These are phyloP conservation scores for Psephotus haematonotus DNA, from an alignment of 2,113 vertebrate species.

Conservation along the genomic window DNA sequence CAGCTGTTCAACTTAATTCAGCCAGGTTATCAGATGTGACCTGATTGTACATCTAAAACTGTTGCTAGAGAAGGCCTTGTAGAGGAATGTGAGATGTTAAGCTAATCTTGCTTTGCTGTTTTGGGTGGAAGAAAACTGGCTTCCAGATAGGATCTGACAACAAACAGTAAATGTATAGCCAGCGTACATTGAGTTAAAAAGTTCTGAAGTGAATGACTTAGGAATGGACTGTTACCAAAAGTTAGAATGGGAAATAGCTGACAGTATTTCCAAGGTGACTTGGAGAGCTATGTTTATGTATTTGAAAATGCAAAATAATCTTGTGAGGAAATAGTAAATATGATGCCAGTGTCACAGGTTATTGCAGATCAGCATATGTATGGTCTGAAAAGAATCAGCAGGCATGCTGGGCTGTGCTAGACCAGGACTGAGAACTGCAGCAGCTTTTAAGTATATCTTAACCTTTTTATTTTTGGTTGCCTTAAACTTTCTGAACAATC, in stretches of 20 bases:
- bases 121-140: neutral
- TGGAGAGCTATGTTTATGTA: neutral
- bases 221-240: neutral
- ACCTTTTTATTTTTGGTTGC: neutral
- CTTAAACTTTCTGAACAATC: neutral
- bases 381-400: neutral
- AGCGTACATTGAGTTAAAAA: rapidly evolving
- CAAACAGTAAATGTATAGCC: neutral
- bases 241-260: rapidly evolving
- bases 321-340: neutral
- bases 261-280: neutral
- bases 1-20: rapidly evolving
- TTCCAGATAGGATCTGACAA: neutral
- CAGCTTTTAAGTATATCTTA: neutral
- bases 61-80: neutral
- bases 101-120: neutral
- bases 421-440: neutral
- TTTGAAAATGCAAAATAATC: neutral
- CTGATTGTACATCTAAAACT: rapidly evolving
- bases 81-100: neutral
- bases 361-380: neutral
- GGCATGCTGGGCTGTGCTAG: neutral
- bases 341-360: neutral
- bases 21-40: neutral
- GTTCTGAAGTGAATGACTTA: neutral